Evolutionary conservation across 2,113 vertebrate species (phyloP), one percentile per base, ranked within the genome.

Genomic region (Prolemur simus): DNA sequence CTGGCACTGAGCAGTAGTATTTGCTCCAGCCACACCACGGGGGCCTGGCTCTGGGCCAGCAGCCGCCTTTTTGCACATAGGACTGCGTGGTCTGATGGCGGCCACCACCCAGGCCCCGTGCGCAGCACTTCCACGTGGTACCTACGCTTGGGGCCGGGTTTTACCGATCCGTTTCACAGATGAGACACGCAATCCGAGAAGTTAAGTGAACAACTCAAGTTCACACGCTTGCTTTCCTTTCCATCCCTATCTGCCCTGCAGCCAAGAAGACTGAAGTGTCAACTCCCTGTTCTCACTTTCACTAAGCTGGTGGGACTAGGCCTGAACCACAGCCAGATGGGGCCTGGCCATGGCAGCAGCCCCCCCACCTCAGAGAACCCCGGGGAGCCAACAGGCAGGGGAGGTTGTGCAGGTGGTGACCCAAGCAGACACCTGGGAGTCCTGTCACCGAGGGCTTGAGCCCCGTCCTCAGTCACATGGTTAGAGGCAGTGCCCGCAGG

Each of bases 21-120:
- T 60, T 42, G 25, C 56, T 60, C 80, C 39, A 15, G 12, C 8
- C 25, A 39, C 13, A 14, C 20, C 32, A 76, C 4, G 25, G 39
- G 9, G 5, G 12, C 32, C 69, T 34, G 2, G 66, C 49, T 42
- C 1, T 63, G 5, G 7, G 20, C 3, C 27, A 23, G 20, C 5
- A n/a, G 20, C 14, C 20, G 21, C 27, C 60, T 66, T 68, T 56
- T 14, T 18, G 20, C 45, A 42, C 9, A 34, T 18, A 52, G 58
- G 13, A 34, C 9, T 3, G 17, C 0, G 3, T 49, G 18, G 17
- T 32, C 8, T 18, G 39, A 12, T n/a, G 17, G 39, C 8, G 3
- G 54, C 25, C 9, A 42, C n/a, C 49, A 68, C 58, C 29, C 23
- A 87, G 29, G 21, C 23, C 3, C 27, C 10, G 13, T 18, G 8